Evolutionary conservation across 1,140 invertebrate genomes (phyloP).

Genomic region (Rhagoletis zephyria): DNA sequence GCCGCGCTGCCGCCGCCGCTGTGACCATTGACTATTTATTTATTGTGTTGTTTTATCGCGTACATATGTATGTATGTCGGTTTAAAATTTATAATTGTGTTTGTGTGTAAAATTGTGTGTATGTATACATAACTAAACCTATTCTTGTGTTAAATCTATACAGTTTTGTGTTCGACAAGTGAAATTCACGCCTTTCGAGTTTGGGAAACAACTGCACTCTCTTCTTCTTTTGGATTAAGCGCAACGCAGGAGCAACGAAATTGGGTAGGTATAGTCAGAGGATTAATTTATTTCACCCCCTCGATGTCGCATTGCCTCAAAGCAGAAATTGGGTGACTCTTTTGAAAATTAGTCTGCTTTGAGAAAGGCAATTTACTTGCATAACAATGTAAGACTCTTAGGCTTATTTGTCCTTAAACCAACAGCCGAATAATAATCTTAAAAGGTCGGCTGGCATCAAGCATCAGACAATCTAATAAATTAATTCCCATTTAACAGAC

Average conservation of each 20-base stretch:
- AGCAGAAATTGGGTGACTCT: too few species aligned
- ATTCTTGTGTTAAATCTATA: not conserved
- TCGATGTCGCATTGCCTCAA: too few species aligned
- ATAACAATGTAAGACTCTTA: not conserved
- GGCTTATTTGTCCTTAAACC: not conserved
- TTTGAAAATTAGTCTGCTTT: too few species aligned
- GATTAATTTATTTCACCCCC: too few species aligned
- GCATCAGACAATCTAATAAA: not conserved
- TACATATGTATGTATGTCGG: too few species aligned
- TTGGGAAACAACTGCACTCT: not conserved
- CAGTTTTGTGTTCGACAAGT: constrained; percentile 5
- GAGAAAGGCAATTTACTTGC: too few species aligned
- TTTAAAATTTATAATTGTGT: not conserved
- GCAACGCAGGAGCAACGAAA: not conserved
- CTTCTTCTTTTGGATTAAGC: constrained; percentile 14
- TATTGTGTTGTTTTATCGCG: not conserved
- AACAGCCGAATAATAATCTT: not conserved
- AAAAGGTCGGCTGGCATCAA: not conserved
- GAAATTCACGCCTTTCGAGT: not conserved
- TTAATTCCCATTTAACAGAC: constrained; percentile 10
- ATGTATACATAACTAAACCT: not conserved
- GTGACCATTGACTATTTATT: not conserved
- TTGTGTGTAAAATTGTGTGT: not conserved
- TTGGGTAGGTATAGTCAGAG: not conserved
- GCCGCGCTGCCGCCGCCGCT: not conserved